phyloP scores from a whole-genome alignment of 2,888 invertebrate genomes.

The Drosophila imparisetae region DNA sequence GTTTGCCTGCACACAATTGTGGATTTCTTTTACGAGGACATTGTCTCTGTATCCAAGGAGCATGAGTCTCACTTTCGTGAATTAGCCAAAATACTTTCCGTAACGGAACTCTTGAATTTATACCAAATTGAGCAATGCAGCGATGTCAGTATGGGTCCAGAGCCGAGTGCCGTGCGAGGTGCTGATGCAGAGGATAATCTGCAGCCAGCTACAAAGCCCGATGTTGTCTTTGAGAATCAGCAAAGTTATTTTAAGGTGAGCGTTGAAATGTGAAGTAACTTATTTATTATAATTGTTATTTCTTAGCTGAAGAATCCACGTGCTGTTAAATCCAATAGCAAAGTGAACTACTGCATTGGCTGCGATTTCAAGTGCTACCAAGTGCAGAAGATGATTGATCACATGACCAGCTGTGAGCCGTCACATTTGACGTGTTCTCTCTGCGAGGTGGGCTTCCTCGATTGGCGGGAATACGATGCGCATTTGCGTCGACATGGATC shows the following conservation, averaged over 20 bases:
- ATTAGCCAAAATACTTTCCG: conserved; percentile 80
- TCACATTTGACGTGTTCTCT: conserved; percentile 82
- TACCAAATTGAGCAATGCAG: conserved; percentile 68
- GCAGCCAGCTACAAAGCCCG: conserved; percentile 44
- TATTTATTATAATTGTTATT: background rate
- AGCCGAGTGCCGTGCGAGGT: conserved; percentile 9
- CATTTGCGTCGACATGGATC: conserved; percentile 84
- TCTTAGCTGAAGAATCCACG: conserved; percentile 77
- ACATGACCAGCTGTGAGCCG: conserved; percentile 79
- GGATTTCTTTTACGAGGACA: conserved; percentile 83
- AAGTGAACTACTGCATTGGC: conserved; percentile 84
- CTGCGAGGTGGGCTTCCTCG: conserved; percentile 82
- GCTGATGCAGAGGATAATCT: conserved; percentile 50
- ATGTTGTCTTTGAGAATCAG: conserved; percentile 79
- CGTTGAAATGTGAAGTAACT: background rate
- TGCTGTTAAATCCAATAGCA: conserved; percentile 76
- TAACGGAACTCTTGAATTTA: conserved; percentile 79
- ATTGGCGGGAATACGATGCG: conserved; percentile 80
- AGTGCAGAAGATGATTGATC: conserved; percentile 83
- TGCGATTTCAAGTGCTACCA: conserved; percentile 84
- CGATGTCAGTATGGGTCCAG: conserved; percentile 15
- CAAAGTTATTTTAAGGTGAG: conserved; percentile 82
- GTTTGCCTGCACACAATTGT: conserved; percentile 82
- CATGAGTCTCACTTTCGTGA: conserved; percentile 82
- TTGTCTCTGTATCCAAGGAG: conserved; percentile 80